Percentiles rank a stretch among this genome's conserved stretches.
These are phyloP conservation scores for Eupithecia centaureata DNA, from an alignment of 2,888 invertebrate species.

Conservation along the genomic window DNA sequence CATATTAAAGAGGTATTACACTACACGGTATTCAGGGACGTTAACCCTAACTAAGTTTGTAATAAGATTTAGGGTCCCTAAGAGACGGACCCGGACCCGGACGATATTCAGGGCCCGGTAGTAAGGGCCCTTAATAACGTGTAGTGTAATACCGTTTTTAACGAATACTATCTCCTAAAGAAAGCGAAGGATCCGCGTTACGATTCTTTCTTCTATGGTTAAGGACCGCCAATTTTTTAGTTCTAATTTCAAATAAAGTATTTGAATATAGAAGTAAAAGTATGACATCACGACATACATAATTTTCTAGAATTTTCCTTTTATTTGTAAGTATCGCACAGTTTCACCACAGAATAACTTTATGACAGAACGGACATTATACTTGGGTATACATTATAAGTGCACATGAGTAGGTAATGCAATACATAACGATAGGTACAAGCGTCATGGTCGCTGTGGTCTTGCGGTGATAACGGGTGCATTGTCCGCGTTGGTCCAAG, in stretches of 20 bases:
- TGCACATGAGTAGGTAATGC: neutral
- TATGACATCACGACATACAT: neutral
- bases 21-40: too few relatives aligned
- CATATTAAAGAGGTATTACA: too few relatives aligned
- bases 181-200: too few relatives aligned
- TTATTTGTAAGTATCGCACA: neutral
- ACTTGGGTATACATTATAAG: neutral
- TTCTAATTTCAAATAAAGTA: neutral
- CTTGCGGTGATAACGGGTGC: conserved; percentile 38
- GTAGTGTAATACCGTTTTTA: too few relatives aligned
- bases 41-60: too few relatives aligned
- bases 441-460: conserved; percentile 31
- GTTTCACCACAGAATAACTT: neutral
- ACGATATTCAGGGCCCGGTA: too few relatives aligned
- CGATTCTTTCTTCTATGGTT: neutral
- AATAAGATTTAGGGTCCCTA: too few relatives aligned
- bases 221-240: neutral
- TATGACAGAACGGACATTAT: neutral
- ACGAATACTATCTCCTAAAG: too few relatives aligned
- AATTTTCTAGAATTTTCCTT: neutral
- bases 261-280: neutral
- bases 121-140: too few relatives aligned
- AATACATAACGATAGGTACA: neutral
- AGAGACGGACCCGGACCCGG: too few relatives aligned
- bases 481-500: conserved; percentile 38